Conservation (phyloP, 2,888 invertebrate genomes). For the Sarcophaga caerulescens region DNA sequence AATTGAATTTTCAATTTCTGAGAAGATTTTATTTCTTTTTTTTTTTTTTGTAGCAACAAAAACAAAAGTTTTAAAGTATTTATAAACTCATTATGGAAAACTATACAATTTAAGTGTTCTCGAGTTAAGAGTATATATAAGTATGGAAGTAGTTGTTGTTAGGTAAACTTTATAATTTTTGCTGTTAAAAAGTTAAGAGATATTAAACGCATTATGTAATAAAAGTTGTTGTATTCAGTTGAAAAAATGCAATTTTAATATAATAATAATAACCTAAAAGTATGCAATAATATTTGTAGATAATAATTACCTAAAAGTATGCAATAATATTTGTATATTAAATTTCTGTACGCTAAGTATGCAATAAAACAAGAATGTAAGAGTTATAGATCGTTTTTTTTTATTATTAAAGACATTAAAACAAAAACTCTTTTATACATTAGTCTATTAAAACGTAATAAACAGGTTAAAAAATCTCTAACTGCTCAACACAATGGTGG, state of each 20-base stretch:
- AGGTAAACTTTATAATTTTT: not conserved
- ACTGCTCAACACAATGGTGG: too few species aligned
- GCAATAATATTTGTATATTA: too few species aligned
- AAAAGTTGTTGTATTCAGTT: not conserved
- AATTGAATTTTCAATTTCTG: constrained; percentile 3
- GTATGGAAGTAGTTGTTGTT: not conserved
- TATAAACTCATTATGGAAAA: not conserved
- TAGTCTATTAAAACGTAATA: too few species aligned
- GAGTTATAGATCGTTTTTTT: too few species aligned
- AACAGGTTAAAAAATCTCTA: too few species aligned
- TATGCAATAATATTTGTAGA: too few species aligned
- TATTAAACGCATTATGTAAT: not conserved
- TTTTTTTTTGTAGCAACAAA: not conserved
- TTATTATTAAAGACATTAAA: not conserved
- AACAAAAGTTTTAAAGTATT: not conserved
- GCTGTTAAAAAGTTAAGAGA: not conserved
- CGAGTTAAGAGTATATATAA: not conserved
- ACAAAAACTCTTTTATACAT: not conserved
- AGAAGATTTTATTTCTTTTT: not conserved
- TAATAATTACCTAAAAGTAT: too few species aligned
- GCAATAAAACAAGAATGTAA: too few species aligned
- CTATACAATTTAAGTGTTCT: not conserved
- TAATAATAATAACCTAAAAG: too few species aligned
- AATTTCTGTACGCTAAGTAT: too few species aligned
- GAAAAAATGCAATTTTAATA: too few species aligned